phyloP scores from a whole-genome alignment of 2,888 invertebrate genomes.

The Metacarcinus magister region DNA sequence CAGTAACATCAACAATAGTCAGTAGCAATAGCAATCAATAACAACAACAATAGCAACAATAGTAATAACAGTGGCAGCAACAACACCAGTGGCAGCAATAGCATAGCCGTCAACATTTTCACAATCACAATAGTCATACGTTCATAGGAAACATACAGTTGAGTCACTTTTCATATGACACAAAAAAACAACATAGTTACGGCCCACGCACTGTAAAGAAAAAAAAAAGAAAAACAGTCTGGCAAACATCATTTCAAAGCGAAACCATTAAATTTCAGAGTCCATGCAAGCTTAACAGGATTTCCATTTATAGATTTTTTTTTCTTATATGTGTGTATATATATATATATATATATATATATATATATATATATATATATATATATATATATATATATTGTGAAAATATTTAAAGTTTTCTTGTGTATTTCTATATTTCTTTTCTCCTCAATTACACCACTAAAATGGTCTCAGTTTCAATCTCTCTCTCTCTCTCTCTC shows the following conservation, averaged over 20 bases:
- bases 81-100: neutral
- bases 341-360: neutral
- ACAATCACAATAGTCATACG: neutral
- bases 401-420: no score
- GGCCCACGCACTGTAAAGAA: neutral
- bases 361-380: no score
- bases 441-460: neutral
- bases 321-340: neutral
- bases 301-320: neutral
- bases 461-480: neutral
- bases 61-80: neutral
- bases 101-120: neutral
- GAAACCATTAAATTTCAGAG: neutral
- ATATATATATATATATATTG: no score
- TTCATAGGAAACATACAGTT: neutral
- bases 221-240: neutral
- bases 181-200: neutral
- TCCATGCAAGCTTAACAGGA: neutral
- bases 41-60: neutral
- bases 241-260: neutral
- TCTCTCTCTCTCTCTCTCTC: conserved; percentile 13
- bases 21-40: neutral
- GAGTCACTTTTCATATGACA: neutral
- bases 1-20: no score
- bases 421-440: neutral